Evolutionary conservation across 2,888 invertebrate genomes (phyloP), one percentile per base, ranked within the genome.

Genomic region (Sclerodermus sp.): DNA sequence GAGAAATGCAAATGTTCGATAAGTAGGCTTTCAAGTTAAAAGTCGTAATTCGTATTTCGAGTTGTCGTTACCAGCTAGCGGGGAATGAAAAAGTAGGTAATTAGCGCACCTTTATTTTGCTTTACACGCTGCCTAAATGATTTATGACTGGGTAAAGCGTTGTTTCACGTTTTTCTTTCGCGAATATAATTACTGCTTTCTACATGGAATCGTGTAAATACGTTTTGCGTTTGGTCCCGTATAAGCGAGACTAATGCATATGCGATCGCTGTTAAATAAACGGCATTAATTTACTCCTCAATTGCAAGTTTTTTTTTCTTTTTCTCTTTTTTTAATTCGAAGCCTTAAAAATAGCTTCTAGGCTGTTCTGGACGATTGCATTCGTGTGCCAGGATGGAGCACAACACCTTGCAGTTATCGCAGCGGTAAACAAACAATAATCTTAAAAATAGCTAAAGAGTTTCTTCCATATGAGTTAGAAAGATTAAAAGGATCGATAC

Each of bases 401-500:
- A n/a, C n/a, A n/a, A n/a, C n/a, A n/a, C n/a, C n/a, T n/a, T n/a
- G n/a, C n/a, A n/a, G n/a, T n/a, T n/a, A n/a, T n/a, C n/a, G n/a
- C n/a, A n/a, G n/a, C n/a, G n/a, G n/a, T n/a, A n/a, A n/a, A n/a
- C n/a, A n/a, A n/a, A n/a, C n/a, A n/a, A n/a, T n/a, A n/a, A n/a
- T n/a, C n/a, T n/a, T n/a, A n/a, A n/a, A 42, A 42, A 48, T 29
- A 42, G 39, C 38, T 44, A 46, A 8, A 31, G 30, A 31, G 37
- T 32, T 4, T 34, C 13, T 13, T 8, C 17, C 18, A 36, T 38
- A 40, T 34, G 15, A 42, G 50, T 48, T 51, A 49, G 60, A 60
- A 60, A 60, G 50, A 57, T 47, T 49, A 57, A 45, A 34, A 13
- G 34, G 55, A 53, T 59, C 62, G 53, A 59, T 62, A 53, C 51